phyloP scores from a whole-genome alignment of 2,113 vertebrate genomes.

The Pelobates fuscus region DNA sequence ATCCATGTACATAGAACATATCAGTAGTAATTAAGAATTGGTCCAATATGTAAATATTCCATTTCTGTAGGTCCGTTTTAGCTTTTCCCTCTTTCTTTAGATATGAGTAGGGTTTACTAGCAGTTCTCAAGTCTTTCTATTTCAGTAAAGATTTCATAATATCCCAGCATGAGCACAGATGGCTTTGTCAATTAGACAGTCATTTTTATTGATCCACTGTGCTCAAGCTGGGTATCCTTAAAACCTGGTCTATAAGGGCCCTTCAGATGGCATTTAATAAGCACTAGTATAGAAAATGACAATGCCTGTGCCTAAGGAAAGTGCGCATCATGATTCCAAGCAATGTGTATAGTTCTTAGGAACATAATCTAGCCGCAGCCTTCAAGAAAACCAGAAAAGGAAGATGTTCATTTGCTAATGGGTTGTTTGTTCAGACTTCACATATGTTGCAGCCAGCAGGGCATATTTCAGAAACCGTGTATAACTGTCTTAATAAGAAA shows the following conservation, averaged over 20 bases:
- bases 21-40: no score
- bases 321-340: neutral
- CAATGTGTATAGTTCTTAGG: neutral
- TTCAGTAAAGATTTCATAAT: neutral
- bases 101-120: neutral
- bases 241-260: neutral
- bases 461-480: no score
- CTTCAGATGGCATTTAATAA: neutral
- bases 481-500: no score
- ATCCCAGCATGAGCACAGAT: neutral
- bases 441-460: no score
- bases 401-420: neutral
- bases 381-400: neutral
- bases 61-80: no score
- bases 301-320: neutral
- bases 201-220: neutral
- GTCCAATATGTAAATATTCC: no score
- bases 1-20: no score
- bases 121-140: neutral
- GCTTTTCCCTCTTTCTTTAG: neutral
- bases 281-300: neutral
- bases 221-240: neutral
- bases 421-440: no score
- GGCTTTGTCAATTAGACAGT: neutral
- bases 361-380: neutral